Conservation (phyloP, 2,113 vertebrate genomes). For the Opisthocomus hoazin region DNA sequence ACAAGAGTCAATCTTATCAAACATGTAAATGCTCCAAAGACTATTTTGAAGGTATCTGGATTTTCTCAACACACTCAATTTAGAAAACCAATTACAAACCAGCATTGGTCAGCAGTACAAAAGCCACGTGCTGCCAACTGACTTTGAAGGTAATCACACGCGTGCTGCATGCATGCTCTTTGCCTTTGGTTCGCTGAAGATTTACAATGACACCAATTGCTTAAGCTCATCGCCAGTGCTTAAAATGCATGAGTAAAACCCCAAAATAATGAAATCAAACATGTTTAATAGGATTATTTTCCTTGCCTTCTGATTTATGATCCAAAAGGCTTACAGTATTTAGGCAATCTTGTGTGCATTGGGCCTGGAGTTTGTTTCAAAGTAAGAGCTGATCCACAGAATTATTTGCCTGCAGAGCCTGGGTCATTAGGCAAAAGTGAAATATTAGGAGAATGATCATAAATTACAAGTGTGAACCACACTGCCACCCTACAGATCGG, state of each 20-base stretch:
- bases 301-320: constrained; percentile 12
- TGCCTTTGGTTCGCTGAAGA: not conserved
- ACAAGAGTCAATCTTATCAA: not conserved
- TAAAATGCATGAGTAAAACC: not conserved
- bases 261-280: not conserved
- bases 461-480: not conserved
- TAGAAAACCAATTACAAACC: not conserved
- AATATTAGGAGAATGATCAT: not conserved
- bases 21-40: not conserved
- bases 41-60: not conserved
- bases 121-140: not conserved
- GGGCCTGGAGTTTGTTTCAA: not conserved
- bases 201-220: not conserved
- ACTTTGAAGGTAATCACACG: not conserved
- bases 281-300: constrained; percentile 11
- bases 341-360: not conserved
- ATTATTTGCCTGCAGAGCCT: not conserved
- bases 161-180: not conserved
- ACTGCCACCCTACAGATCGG: not conserved
- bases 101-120: not conserved
- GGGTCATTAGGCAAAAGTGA: not conserved
- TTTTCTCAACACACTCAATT: not conserved
- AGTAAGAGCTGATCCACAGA: not conserved
- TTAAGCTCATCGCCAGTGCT: not conserved
- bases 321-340: not conserved